Conservation (phyloP, 2,113 vertebrate species). For the Hucho hucho region DNA sequence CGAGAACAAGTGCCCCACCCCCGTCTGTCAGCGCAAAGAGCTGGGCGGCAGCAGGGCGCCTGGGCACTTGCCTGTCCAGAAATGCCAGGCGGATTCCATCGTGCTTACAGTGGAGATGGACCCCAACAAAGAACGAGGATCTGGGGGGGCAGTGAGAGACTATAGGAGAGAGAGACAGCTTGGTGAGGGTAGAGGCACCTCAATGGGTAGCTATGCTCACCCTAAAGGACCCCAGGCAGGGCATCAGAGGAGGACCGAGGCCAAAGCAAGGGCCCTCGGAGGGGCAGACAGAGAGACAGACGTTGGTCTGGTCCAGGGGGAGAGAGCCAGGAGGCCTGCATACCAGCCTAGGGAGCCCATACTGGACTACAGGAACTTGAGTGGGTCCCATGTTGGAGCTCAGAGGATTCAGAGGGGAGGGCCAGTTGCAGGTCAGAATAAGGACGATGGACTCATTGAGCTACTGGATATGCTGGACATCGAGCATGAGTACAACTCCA, state of each 20-base stretch:
- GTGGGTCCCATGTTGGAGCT: conserved; percentile 61
- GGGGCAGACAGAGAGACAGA: conserved; percentile 42
- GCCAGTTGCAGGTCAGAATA: conserved; percentile 34
- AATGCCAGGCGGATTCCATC: conserved; percentile 72
- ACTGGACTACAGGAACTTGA: conserved; percentile 81
- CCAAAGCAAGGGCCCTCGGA: conserved; percentile 54
- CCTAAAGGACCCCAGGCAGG: conserved; percentile 52
- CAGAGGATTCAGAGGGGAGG: conserved; percentile 51
- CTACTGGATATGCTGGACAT: conserved; percentile 79
- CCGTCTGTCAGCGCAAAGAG: conserved; percentile 73
- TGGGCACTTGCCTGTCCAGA: conserved; percentile 67
- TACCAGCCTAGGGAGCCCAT: conserved; percentile 79
- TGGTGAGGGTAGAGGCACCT: conserved; percentile 32
- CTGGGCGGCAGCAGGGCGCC: conserved; percentile 59
- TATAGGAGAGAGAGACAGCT: conserved; percentile 47
- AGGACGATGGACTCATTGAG: conserved; percentile 71
- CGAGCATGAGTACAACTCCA: conserved; percentile 77
- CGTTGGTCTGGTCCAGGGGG: conserved; percentile 54
- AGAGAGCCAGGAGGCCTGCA: conserved; percentile 76
- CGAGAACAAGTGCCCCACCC: conserved; percentile 56
- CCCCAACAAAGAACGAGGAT: conserved; percentile 50
- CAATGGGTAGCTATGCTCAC: conserved; percentile 35
- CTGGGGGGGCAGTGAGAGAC: conserved; percentile 30
- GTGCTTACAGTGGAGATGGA: conserved; percentile 63
- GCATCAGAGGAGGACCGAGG: conserved; percentile 56